Conservation (phyloP, 2,113 vertebrate species). For the Oreotrochilus melanogaster region DNA sequence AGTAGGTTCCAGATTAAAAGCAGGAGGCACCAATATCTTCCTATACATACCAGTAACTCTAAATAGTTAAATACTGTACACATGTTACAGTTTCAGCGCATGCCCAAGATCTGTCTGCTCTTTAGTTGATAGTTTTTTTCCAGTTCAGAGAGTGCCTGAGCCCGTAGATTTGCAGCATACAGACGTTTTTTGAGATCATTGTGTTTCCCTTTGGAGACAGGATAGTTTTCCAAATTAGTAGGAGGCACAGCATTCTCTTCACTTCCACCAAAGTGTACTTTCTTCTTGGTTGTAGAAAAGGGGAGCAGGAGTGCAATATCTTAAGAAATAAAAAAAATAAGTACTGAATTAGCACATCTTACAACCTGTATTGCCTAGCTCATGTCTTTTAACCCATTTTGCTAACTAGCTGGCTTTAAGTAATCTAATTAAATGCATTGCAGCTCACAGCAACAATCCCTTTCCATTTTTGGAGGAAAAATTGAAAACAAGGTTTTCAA, state of each 20-base stretch:
- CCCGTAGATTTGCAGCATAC: slow-evolving; percentile 81
- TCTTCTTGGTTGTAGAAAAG: slow-evolving; percentile 83
- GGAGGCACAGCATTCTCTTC: slow-evolving; percentile 80
- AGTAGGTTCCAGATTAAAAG: neutral
- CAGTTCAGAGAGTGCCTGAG: slow-evolving; percentile 81
- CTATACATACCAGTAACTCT: neutral
- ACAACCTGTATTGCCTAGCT: neutral
- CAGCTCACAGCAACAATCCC: neutral
- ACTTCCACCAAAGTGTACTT: slow-evolving; percentile 85
- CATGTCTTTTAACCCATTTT: neutral
- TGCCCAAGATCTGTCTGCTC: slow-evolving; percentile 88
- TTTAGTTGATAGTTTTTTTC: slow-evolving; percentile 85
- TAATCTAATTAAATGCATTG: neutral
- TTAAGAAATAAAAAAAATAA: slow-evolving; percentile 65
- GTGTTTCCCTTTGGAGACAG: slow-evolving; percentile 26
- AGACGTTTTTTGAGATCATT: slow-evolving; percentile 83
- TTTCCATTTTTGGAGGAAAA: neutral
- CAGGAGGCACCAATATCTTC: neutral
- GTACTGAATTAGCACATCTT: neutral
- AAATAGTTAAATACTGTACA: neutral
- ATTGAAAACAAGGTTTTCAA: neutral
- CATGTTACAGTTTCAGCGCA: slow-evolving; percentile 78
- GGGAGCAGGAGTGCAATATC: slow-evolving; percentile 66
- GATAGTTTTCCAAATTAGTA: slow-evolving; percentile 51
- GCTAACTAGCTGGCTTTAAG: neutral